Percentiles rank a stretch among this genome's conserved stretches.
Conservation (phyloP, 2,888 invertebrate species). For the Tipula confusa region DNA sequence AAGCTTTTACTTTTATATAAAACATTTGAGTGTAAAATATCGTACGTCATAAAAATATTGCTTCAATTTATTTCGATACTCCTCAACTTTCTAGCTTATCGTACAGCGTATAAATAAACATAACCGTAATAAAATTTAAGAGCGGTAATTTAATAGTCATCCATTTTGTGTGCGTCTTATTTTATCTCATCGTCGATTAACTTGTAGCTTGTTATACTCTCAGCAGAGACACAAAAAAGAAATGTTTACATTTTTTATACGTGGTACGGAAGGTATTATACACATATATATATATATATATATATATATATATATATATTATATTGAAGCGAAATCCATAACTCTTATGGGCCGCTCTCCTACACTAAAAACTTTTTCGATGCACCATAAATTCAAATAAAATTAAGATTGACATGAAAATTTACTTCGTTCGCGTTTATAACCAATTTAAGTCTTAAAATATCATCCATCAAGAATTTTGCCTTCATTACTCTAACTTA, state of each 20-base stretch:
- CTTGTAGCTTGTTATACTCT: background rate
- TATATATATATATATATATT: too few relatives aligned
- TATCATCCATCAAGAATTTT: background rate
- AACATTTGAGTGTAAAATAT: too few relatives aligned
- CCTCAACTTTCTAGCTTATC: background rate
- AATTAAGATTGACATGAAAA: background rate
- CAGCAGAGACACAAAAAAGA: background rate
- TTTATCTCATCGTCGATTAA: background rate
- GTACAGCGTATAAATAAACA: background rate
- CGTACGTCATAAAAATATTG: too few relatives aligned
- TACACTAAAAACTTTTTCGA: too few relatives aligned
- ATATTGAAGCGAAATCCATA: too few relatives aligned
- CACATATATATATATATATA: too few relatives aligned
- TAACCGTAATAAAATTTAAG: constrained; percentile 3
- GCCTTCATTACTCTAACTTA: background rate
- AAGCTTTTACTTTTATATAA: too few relatives aligned
- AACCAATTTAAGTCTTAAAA: background rate
- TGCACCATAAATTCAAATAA: background rate
- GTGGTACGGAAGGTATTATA: too few relatives aligned
- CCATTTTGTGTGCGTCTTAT: background rate
- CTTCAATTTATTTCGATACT: background rate
- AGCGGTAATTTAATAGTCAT: background rate
- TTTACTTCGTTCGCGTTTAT: background rate
- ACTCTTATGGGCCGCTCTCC: too few relatives aligned
- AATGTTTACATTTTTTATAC: too few relatives aligned